phyloP scores from a whole-genome alignment of 2,113 vertebrate species.

The Gallinago media region DNA sequence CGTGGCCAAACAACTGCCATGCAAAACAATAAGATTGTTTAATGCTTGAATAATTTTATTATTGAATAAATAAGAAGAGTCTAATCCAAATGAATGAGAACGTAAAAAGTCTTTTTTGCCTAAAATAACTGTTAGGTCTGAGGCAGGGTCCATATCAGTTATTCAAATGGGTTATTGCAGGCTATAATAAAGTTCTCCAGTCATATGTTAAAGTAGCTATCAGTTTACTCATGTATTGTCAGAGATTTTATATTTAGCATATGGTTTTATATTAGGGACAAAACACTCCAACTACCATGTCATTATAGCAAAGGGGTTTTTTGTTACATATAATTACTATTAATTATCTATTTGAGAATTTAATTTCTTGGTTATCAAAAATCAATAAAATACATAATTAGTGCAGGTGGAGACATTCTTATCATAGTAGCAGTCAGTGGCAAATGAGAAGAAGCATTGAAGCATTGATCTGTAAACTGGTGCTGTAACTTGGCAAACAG shows the following conservation, averaged over 20 bases:
- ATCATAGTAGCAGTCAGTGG: background rate
- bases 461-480: background rate
- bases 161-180: background rate
- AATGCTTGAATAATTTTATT: background rate
- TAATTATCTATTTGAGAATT: background rate
- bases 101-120: no score
- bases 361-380: background rate
- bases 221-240: background rate
- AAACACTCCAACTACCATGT: background rate
- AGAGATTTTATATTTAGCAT: background rate
- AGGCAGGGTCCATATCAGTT: background rate
- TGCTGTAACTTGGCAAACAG: background rate
- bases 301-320: background rate
- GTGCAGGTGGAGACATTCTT: background rate
- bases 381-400: background rate
- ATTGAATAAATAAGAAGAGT: background rate
- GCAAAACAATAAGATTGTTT: background rate
- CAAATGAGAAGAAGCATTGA: background rate
- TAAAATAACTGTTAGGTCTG: background rate
- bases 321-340: background rate
- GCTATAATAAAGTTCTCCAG: background rate
- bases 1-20: background rate
- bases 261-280: background rate
- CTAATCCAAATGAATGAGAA: background rate
- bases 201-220: background rate